A percentile compares a stretch with the other conserved stretches of the same genome.
Conservation (phyloP, 2,113 vertebrate species). For the Tychaedon coryphoeus region DNA sequence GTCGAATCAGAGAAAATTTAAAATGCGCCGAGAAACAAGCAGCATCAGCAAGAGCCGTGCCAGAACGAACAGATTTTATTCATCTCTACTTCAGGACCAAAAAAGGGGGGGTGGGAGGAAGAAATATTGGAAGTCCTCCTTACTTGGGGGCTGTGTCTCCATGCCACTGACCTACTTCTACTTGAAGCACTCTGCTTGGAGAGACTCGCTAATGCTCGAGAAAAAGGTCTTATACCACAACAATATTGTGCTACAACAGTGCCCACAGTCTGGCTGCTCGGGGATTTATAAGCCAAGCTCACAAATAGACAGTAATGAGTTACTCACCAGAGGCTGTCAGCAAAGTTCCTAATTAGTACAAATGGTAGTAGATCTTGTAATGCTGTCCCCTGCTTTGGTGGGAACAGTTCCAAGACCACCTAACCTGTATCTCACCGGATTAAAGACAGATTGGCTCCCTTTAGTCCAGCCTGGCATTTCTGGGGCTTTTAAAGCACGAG, state of each 20-base stretch:
- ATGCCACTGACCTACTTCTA: constrained; percentile 50
- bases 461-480: background rate
- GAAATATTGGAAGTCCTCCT: constrained; percentile 11
- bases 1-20: constrained; percentile 54
- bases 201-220: background rate
- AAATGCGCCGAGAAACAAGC: constrained; percentile 36
- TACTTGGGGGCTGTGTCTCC: constrained; percentile 25
- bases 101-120: background rate
- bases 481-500: background rate
- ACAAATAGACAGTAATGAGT: constrained; percentile 68
- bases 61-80: constrained; percentile 41
- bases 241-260: constrained; percentile 36
- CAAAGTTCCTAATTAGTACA: constrained; percentile 68
- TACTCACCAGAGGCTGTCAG: constrained; percentile 64
- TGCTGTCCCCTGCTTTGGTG: constrained; percentile 43
- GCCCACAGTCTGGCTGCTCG: constrained; percentile 45
- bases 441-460: background rate
- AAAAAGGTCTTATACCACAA: constrained; percentile 49
- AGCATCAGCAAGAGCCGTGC: constrained; percentile 36
- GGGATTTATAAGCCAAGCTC: constrained; percentile 63
- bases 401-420: constrained; percentile 56
- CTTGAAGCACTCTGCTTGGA: constrained; percentile 1
- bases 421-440: background rate
- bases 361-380: constrained; percentile 51
- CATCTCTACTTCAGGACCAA: constrained; percentile 4